These are phyloP conservation scores for Callithrix jacchus DNA, from an alignment of 2,113 vertebrate genomes.

Conservation along the genomic window DNA sequence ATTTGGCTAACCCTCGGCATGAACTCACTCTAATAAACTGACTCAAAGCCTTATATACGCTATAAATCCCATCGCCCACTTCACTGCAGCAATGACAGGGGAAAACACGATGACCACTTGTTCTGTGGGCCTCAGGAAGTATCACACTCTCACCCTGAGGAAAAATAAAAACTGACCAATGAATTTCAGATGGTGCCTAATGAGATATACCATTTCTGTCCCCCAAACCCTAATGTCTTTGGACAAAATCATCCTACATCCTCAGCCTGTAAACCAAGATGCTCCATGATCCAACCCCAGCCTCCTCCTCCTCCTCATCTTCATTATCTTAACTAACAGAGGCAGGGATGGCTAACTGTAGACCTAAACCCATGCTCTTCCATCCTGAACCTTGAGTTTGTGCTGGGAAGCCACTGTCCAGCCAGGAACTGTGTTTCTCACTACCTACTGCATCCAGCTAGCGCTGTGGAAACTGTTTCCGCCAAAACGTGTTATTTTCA, in stretches of 20 bases:
- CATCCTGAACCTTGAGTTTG: neutral
- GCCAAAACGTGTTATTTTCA: neutral
- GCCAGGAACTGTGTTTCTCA: neutral
- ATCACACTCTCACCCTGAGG: neutral
- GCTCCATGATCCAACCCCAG: neutral
- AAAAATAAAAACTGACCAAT: neutral
- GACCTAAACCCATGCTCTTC: neutral
- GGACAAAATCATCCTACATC: neutral
- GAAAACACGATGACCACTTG: conserved; percentile 49
- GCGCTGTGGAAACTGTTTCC: neutral
- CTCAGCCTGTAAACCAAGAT: neutral
- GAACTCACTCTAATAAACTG: conserved; percentile 69
- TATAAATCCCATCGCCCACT: conserved; percentile 38
- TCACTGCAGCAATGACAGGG: conserved; percentile 49
- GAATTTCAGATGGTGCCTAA: neutral
- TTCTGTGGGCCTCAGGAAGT: neutral
- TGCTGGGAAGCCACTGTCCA: neutral
- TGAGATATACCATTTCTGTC: neutral
- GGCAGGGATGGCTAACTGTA: neutral
- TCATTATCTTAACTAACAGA: neutral
- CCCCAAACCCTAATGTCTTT: neutral
- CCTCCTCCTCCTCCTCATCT: neutral
- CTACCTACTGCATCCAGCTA: neutral
- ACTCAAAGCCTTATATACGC: conserved; percentile 36
- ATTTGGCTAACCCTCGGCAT: conserved; percentile 67